These are phyloP conservation scores for Griposia aprilina DNA, from an alignment of 2,888 invertebrate species.

Conservation along the genomic window DNA sequence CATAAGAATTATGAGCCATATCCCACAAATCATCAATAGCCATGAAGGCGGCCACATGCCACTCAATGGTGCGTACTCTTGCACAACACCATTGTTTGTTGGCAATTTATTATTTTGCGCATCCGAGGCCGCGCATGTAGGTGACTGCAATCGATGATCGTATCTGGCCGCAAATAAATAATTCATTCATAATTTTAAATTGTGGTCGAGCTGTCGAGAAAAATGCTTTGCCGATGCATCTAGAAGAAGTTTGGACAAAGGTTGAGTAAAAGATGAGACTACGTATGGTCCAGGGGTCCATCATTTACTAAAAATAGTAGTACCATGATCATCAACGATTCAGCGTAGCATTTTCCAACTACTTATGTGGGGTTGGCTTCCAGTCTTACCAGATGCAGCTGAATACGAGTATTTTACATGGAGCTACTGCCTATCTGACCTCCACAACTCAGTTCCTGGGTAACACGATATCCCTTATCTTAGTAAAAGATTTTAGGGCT, in stretches of 20 bases:
- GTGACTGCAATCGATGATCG: constrained; percentile 55
- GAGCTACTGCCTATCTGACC: background rate
- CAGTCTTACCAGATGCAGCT: background rate
- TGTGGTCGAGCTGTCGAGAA: background rate
- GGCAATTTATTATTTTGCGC: constrained; percentile 73
- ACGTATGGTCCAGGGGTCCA: background rate
- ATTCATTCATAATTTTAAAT: constrained; percentile 28
- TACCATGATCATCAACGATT: background rate
- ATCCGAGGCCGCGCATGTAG: constrained; percentile 70
- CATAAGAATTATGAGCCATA: constrained; percentile 33
- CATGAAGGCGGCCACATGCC: constrained; percentile 77
- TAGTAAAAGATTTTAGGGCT: background rate
- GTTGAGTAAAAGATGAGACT: background rate
- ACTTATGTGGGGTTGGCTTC: background rate
- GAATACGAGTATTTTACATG: background rate
- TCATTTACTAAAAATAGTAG: background rate
- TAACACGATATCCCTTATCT: background rate
- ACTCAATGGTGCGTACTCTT: constrained; percentile 73
- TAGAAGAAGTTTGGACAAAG: background rate
- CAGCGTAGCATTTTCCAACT: background rate
- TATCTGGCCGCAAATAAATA: constrained; percentile 27
- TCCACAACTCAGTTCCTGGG: background rate
- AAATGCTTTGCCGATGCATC: background rate
- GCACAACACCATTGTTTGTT: constrained; percentile 76
- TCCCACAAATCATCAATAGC: constrained; percentile 73